Base-by-base conservation (phyloP, 2,888 invertebrate species). In the Perdita meconis region DNA sequence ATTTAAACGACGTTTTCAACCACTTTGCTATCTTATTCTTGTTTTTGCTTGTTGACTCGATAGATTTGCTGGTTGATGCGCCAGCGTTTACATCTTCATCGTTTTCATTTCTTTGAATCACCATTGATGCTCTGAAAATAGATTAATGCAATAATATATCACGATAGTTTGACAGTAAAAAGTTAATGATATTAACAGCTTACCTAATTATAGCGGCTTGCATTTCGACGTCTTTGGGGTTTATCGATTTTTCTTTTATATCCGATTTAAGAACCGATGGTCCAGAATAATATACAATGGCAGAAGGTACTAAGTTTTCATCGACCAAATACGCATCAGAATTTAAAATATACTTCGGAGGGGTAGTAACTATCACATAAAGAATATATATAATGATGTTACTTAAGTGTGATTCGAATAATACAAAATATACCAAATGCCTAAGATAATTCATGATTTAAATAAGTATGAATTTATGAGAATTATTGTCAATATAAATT, bases 231-330 rank as follows among this genome's bases (percentile, higher is more conserved):
- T 95, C 94, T 82, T 94, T 95, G 80, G 95, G 95, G 47, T 95
- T 94, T 1, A 96, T 95, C 73, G 95, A 92, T 88, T 95, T 95
- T 19, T 92, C 90, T 83, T 94, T 93, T 67, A 95, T 92, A 81
- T 95, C 94, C 38, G 94, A 90, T 89, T 94, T 95, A 8, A 97
- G 91, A 90, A 94, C 94, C 3, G 91, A 91, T n/a, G 84, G 66
- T 19, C 90, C 89, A 55, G 92, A 90, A 57, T 92, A 97, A 92
- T 97, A 95, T 90, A 97, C 91, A 67, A 96, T 94, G 19, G 96
- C 96, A 83, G 95, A 95, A 36, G 97, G 97, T 4, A 97, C 96
- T 89, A 96, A 96, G 86, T 95, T 95, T 10, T 95, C 94, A 89
- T 97, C 96, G 10, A 96, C 89, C 63, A 97, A 93, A n/a, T 95